Conservation (phyloP, 2,113 vertebrate genomes). For the Donacobius atricapilla region DNA sequence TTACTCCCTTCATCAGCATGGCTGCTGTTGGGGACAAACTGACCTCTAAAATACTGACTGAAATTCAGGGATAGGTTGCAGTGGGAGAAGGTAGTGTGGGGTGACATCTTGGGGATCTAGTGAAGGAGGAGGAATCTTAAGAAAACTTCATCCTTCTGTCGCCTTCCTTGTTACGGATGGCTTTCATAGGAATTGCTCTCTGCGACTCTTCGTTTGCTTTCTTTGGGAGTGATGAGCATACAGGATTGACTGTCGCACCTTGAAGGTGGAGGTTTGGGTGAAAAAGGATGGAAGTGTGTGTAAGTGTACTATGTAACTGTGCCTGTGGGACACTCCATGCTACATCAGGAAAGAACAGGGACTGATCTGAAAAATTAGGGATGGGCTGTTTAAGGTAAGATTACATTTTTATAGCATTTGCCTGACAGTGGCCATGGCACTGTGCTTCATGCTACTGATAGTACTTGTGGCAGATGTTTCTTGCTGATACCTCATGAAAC, state of each 20-base stretch:
- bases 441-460: rapidly evolving
- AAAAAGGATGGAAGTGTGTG: background rate
- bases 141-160: background rate
- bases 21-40: background rate
- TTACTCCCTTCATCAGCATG: background rate
- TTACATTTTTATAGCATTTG: background rate
- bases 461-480: background rate
- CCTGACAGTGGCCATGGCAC: rapidly evolving
- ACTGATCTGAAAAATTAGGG: background rate
- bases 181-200: background rate
- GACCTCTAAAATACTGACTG: background rate
- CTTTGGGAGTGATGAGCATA: background rate
- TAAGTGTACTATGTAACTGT: background rate
- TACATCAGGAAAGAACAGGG: background rate
- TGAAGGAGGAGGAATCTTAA: background rate
- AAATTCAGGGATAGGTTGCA: background rate
- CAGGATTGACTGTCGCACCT: background rate
- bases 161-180: background rate
- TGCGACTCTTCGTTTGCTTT: background rate
- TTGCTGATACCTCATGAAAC: rapidly evolving
- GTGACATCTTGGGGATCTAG: background rate
- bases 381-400: background rate
- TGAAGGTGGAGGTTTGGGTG: background rate
- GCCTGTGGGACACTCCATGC: background rate
- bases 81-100: background rate